Conservation (phyloP, 2,888 invertebrate genomes). For the Hydropsyche betteni region DNA sequence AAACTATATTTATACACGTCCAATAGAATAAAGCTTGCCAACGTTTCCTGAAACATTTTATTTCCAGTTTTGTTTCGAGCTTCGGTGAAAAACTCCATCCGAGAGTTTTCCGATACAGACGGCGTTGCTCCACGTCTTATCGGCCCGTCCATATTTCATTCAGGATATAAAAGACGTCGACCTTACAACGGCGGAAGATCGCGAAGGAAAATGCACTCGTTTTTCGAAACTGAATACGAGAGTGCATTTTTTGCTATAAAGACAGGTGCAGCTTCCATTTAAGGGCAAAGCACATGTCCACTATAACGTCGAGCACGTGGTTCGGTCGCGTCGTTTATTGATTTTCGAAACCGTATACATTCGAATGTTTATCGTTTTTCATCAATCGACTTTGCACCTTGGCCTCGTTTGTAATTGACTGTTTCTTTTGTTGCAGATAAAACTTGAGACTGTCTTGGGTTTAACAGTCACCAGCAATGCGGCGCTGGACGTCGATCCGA, state of each 20-base stretch:
- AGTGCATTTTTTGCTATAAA: too few species aligned
- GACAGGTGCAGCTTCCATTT: constrained; percentile 20
- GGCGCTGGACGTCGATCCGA: constrained; percentile 87
- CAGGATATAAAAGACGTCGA: background rate
- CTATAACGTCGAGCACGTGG: background rate
- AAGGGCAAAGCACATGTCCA: background rate
- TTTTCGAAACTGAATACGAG: too few species aligned
- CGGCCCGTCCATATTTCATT: background rate
- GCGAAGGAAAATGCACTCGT: too few species aligned
- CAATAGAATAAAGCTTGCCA: too few species aligned
- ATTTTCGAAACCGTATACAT: constrained; percentile 15
- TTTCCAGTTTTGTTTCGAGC: too few species aligned
- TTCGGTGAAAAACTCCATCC: too few species aligned
- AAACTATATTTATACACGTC: too few species aligned
- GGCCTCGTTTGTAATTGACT: background rate
- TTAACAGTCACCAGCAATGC: constrained; percentile 94
- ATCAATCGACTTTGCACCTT: background rate
- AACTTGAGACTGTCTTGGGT: constrained; percentile 93
- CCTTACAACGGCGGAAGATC: background rate
- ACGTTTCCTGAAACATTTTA: too few species aligned
- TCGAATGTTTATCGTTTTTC: constrained; percentile 6
- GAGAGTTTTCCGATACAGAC: too few species aligned
- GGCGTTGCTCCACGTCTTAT: background rate
- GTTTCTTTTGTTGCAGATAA: constrained; percentile 77
- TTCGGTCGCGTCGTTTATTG: background rate